Base-by-base conservation (phyloP, 2,113 vertebrate species). In the Hyperopisus bebe region DNA sequence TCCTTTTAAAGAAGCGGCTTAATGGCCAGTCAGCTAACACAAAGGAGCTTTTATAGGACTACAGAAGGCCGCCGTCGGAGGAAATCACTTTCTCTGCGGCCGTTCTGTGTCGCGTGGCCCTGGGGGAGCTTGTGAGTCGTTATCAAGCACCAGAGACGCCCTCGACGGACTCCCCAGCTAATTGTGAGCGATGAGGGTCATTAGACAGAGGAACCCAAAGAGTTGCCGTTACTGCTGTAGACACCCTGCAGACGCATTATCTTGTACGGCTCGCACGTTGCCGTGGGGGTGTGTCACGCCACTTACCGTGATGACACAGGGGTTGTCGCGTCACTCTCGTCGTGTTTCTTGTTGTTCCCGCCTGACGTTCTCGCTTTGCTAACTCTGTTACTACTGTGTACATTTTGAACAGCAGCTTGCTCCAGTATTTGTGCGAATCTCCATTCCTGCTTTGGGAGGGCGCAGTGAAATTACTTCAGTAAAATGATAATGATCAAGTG, bases 111-210 rank as follows among this genome's bases (percentile, higher is more conserved):
- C 62, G 19, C 46, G 46, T 77, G 82, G 42, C 82, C 44, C 44
- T 10, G 66, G 6, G 74, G 74, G 1, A 35, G 6, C 74, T 42
- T 31, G 5, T 27, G 87, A 17, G 62, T 48, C 58, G 48, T 35
- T 27, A 46, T 24, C 46, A 1, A 46, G 44, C 19, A 84, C 19
- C 39, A 24, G 82, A 24, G 24, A n/a, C 44, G 19, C 82, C 35
- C 27, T 13, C 74, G 17, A 39, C 8, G 82, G 39, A 39, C 17
- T 11, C 8, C 44, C 82, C 6, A 24, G 19, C 19, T 53, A 55
- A 53, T 55, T 27, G 85, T 87, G 85, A 87, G 6, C 1, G 31
- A 87, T 87, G 85, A 53, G 27, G 85, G 85, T 87, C 27, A 87
- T 87, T 87, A 87, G 47, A 53, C 3, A 27, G 27, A 35, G 27